Conservation (phyloP, 2,888 invertebrate species). For the Agrochola lychnidis region DNA sequence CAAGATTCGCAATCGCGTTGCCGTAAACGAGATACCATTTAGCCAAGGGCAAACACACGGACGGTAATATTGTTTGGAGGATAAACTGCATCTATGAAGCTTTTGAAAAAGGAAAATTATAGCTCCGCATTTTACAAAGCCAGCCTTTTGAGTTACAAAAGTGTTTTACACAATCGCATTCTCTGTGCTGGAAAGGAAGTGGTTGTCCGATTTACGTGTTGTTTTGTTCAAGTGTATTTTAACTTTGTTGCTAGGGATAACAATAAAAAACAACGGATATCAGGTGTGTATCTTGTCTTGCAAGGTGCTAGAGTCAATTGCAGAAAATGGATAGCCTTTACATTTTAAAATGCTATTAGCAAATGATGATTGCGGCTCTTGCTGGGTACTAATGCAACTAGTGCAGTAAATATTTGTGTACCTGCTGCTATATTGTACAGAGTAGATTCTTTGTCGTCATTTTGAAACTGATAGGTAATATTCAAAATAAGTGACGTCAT, state of each 20-base stretch:
- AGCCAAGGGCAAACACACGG: constrained; percentile 83
- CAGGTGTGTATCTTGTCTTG: constrained; percentile 33
- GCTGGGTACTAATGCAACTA: background rate
- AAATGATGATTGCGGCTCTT: constrained; percentile 25
- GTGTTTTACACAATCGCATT: constrained; percentile 52
- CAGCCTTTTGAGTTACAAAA: constrained; percentile 53
- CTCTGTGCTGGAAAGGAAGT: constrained; percentile 27
- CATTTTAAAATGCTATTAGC: constrained; percentile 41
- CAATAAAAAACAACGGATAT: constrained; percentile 21
- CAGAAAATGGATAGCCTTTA: constrained; percentile 38
- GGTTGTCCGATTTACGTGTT: constrained; percentile 37
- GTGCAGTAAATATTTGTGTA: constrained; percentile 5
- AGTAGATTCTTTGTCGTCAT: background rate
- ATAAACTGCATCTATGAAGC: constrained; percentile 75
- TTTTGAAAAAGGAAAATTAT: constrained; percentile 80
- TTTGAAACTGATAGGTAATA: background rate
- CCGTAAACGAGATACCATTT: constrained; percentile 86
- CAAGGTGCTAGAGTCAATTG: constrained; percentile 42
- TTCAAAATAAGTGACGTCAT: background rate
- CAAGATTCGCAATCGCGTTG: constrained; percentile 86
- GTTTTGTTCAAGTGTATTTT: constrained; percentile 32
- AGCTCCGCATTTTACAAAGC: constrained; percentile 66
- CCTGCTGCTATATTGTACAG: background rate
- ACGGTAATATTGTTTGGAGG: constrained; percentile 73
- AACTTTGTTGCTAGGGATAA: constrained; percentile 3